These are phyloP conservation scores for Megaceryle alcyon DNA, from an alignment of 2,797 vertebrate species.

Conservation along the genomic window DNA sequence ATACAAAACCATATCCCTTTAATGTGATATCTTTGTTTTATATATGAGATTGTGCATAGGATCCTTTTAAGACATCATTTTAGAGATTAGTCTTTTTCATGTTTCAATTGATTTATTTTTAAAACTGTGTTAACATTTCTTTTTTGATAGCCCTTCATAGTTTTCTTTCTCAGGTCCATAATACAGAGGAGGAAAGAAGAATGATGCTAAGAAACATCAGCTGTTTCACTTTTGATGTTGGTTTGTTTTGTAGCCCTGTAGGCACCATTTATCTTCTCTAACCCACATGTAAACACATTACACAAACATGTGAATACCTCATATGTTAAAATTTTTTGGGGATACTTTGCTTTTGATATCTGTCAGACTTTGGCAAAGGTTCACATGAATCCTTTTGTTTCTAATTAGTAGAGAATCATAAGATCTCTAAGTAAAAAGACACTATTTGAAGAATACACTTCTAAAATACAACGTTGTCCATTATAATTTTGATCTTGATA, in stretches of 20 bases:
- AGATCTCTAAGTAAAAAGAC: background rate
- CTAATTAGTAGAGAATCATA: background rate
- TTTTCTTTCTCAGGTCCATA: background rate
- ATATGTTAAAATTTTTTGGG: background rate
- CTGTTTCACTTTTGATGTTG: background rate
- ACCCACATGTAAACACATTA: background rate
- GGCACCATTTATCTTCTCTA: background rate
- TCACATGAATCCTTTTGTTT: accelerated
- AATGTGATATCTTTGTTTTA: background rate
- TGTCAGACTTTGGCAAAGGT: background rate
- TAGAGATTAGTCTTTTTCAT: background rate
- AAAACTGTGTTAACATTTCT: background rate
- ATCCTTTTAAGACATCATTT: background rate
- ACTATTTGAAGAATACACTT: background rate
- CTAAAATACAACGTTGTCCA: background rate
- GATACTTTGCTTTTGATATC: background rate
- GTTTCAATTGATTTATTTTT: background rate
- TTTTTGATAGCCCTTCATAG: background rate
- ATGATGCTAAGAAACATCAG: background rate
- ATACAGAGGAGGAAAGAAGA: background rate
- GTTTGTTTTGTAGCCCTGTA: background rate
- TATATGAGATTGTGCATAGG: background rate
- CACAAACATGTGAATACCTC: background rate
- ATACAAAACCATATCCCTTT: background rate
- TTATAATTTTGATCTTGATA: background rate